Percentiles rank a stretch among this genome's conserved stretches.
Evolutionary conservation across 2,888 invertebrate species (phyloP).

Genomic region (Ellobium chinense): DNA sequence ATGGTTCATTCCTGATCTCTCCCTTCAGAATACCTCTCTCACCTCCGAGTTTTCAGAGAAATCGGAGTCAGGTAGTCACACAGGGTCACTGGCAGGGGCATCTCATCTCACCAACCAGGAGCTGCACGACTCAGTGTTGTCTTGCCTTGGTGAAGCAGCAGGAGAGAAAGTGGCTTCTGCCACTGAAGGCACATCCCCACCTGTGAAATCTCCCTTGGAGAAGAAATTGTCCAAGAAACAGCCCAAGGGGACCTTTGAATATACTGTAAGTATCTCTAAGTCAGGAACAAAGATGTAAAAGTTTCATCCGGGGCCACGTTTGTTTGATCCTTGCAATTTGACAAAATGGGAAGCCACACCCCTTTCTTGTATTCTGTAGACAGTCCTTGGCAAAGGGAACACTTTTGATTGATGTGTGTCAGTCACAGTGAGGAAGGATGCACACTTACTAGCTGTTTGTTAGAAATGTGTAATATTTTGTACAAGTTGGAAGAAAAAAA

Average conservation of each 20-base stretch:
- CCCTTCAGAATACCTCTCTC: constrained; percentile 28
- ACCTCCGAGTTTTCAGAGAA: not conserved
- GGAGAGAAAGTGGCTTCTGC: not conserved
- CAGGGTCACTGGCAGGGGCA: not conserved
- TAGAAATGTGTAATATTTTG: too few species aligned
- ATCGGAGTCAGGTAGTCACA: not conserved
- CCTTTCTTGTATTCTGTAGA: too few species aligned
- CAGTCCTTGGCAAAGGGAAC: too few species aligned
- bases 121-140: constrained; percentile 17
- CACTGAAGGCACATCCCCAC: not conserved
- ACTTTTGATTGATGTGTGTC: too few species aligned
- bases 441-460: too few species aligned
- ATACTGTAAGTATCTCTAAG: constrained; percentile 62
- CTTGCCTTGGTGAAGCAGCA: not conserved
- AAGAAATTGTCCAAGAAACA: constrained; percentile 53
- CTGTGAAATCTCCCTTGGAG: constrained; percentile 48
- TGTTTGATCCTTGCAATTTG: too few species aligned
- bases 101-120: not conserved
- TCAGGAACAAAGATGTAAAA: too few species aligned
- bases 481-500: too few species aligned
- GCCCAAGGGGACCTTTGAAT: constrained; percentile 63
- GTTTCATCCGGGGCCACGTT: too few species aligned
- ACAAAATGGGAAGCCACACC: too few species aligned
- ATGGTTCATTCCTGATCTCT: constrained; percentile 27
- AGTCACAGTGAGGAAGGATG: too few species aligned